Base-by-base conservation (phyloP, 2,888 invertebrate species). In the Cinara cedri region DNA sequence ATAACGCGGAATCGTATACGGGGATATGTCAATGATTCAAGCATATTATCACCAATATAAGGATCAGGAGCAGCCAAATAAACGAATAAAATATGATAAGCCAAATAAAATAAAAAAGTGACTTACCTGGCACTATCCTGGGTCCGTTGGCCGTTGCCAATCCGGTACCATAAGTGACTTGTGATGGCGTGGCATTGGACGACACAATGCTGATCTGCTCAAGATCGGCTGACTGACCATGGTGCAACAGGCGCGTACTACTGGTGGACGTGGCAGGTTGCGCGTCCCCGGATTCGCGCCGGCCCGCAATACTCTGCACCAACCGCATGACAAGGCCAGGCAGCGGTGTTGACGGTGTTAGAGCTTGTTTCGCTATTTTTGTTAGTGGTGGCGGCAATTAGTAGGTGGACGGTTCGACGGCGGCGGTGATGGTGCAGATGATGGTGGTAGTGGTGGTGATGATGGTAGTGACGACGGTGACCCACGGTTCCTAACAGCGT, bases 131-230 rank as follows among this genome's bases (percentile, higher is more conserved):
- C 54, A 89, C 88, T 82, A 89, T 87, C 82, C 89, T 86, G 14
- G 90, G 90, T 82, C 90, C 90, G 85, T 90, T 90, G 81, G 88
- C 87, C 11, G 88, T 87, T 51, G 86, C 84, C 82, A 86, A 85
- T 81, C 89, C 90, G 83, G 89, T 89, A 83, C 90, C 90, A 85
- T 88, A 89, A 84, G 88, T 88, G 83, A 88, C 88, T 84, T 87
- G 88, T 74, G 86, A 87, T 68, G 87, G 88, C 82, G 87, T 88
- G 63, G 88, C 88, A 84, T 88, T 88, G 82, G 87, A 86, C 70
- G 89, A 89, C 82, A 91, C 90, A 83, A 91, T 89, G 81, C 91
- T 90, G 84, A 91, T 91, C 86, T 91, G 90, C 84, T 90, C 90
- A 82, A 90, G 86, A 84, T 90, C 90, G 87, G 89, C 89, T 81